Evolutionary conservation across 2,888 invertebrate species (phyloP), one percentile per base, ranked within the genome.

Genomic region (Dryocosmus kuriphilus): DNA sequence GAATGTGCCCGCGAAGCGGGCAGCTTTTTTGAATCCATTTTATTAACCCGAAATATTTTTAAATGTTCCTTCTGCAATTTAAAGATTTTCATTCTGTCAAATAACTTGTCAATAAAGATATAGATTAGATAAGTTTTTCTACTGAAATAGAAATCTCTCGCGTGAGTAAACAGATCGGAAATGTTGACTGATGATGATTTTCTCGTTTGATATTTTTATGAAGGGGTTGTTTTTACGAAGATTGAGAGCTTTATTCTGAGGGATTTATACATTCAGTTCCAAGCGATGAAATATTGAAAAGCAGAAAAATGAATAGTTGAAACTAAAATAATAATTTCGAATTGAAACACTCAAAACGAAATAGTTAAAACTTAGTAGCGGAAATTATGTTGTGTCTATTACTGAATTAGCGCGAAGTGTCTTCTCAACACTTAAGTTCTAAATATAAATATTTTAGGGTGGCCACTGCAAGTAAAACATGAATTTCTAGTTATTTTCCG

Each of bases 141-240:
- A 16, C 16, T 16, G 14, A 67, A 24, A 67, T 46, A 19, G 30
- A 30, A 27, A 61, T 32, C 19, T 61, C 27, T 24, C 27, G 19
- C 38, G 19, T 46, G 27, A 41, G 67, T 67, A 67, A 67, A 46
- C 67, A 67, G 27, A 46, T 67, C 46, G 67, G 67, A 67, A 67
- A 67, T 41, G 27, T 67, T 67, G 67, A 30, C 67, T 67, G 38
- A 67, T 67, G 38, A 65, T 65, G 38, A 67, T 38, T 67, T 67
- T 27, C n/a, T 46, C 41, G 24, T 67, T 67, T 41, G 67, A 35
- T 67, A 67, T 16, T 67, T 41, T 67, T 24, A 41, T 38, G 24
- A 46, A 67, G 41, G 67, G 24, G 41, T 46, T 38, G 67, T 41
- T 67, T 67, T 41, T 27, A 41, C 67, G 27, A 67, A 27, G 24